phyloP scores from a whole-genome alignment of 2,888 invertebrate species.

The Ormia ochracea region DNA sequence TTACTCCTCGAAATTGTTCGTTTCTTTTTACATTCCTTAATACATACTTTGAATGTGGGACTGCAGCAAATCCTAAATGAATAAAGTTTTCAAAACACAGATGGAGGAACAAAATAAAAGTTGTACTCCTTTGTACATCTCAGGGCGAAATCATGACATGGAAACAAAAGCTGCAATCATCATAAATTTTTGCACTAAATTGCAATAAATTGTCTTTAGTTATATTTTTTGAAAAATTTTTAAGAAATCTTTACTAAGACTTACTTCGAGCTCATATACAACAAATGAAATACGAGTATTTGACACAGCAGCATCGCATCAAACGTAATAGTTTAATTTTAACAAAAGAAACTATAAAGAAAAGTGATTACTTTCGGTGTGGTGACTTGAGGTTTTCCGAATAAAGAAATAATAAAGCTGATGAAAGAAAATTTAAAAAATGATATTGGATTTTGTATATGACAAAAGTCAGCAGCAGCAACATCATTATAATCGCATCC shows the following conservation, averaged over 20 bases:
- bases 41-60: not conserved
- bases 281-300: not conserved
- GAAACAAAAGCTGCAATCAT: constrained; percentile 19
- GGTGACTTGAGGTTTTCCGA: constrained; percentile 37
- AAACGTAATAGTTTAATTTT: not conserved
- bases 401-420: constrained; percentile 32
- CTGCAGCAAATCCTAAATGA: constrained; percentile 1
- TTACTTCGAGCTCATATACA: not conserved
- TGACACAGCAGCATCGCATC: not conserved
- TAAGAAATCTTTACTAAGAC: constrained; percentile 19
- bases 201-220: constrained; percentile 25
- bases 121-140: not conserved
- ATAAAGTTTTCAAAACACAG: not conserved
- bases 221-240: constrained; percentile 11
- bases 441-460: constrained; percentile 31
- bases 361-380: constrained; percentile 36
- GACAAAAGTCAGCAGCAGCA: constrained; percentile 18
- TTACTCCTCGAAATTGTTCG: no score
- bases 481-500: constrained; percentile 15
- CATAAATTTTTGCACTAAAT: constrained; percentile 17
- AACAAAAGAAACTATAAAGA: constrained; percentile 19
- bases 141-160: not conserved
- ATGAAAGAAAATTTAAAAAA: constrained; percentile 32
- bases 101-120: not conserved
- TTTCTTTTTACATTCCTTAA: not conserved